Evolutionary conservation across 2,888 invertebrate species (phyloP).

Genomic region (Lasioglossum pauxillum): DNA sequence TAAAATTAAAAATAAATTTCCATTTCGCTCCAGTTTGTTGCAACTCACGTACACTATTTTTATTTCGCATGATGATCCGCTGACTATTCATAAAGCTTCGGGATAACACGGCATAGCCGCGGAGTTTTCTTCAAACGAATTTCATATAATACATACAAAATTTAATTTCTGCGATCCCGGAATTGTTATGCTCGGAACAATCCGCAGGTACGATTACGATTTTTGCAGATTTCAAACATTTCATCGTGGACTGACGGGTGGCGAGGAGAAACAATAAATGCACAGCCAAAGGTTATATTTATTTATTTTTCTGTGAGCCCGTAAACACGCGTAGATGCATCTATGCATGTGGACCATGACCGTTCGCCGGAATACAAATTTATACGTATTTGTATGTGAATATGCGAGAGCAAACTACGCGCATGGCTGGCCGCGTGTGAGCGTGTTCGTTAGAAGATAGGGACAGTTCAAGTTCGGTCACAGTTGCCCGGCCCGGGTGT

Average conservation of each 20-base stretch:
- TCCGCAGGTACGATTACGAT: neutral
- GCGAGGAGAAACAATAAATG: neutral
- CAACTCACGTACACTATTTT: neutral
- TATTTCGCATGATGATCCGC: neutral
- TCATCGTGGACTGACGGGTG: neutral
- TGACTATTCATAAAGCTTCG: neutral
- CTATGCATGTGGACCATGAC: slow-evolving; percentile 20
- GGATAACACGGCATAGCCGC: neutral
- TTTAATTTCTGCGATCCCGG: neutral
- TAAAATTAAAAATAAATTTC: neutral
- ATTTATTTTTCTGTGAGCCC: neutral
- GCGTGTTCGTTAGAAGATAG: slow-evolving; percentile 11
- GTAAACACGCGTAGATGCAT: neutral
- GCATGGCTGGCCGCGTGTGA: neutral
- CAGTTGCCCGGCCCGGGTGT: slow-evolving; percentile 72
- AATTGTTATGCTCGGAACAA: neutral
- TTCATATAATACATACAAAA: neutral
- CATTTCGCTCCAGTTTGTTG: neutral
- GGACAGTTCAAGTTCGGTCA: slow-evolving; percentile 64
- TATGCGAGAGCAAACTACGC: slow-evolving; percentile 9
- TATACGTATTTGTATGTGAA: slow-evolving; percentile 6
- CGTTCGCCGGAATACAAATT: slow-evolving; percentile 12
- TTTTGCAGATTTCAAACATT: neutral
- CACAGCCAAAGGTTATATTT: slow-evolving; percentile 20
- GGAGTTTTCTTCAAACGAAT: neutral